Evolutionary conservation across 2,113 vertebrate species (phyloP).

Genomic region (Chionomys nivalis): DNA sequence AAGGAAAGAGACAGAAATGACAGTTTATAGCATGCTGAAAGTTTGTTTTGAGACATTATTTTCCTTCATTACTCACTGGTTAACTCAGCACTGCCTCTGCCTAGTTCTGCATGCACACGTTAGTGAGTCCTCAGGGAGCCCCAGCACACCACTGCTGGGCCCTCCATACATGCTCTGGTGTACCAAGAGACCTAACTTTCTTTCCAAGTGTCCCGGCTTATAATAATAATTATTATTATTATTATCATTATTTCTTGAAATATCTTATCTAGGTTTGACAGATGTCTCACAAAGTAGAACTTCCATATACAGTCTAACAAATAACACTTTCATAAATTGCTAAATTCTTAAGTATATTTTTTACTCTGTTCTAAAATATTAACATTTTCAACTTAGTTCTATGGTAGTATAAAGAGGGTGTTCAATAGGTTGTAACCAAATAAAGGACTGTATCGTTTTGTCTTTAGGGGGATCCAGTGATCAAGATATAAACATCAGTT

Average conservation of each 20-base stretch:
- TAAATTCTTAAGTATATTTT: conserved; percentile 24
- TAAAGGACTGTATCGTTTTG: neutral
- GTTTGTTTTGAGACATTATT: neutral
- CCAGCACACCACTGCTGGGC: neutral
- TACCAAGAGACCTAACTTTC: neutral
- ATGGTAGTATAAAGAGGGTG: neutral
- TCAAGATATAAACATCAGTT: neutral
- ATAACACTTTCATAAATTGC: neutral
- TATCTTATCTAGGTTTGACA: neutral
- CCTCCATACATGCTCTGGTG: neutral
- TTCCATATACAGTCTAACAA: neutral
- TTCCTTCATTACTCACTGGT: too few species aligned
- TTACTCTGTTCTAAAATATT: neutral
- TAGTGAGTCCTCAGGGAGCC: neutral
- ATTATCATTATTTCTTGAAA: neutral
- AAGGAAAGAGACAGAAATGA: neutral
- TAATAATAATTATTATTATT: neutral
- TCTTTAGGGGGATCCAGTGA: neutral
- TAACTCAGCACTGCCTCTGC: neutral
- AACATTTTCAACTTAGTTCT: neutral
- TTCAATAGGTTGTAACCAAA: neutral
- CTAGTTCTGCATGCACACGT: neutral
- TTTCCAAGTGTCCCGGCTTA: neutral
- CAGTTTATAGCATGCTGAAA: neutral
- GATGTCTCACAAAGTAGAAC: neutral